Base-by-base conservation (phyloP, 2,797 vertebrate species). In the Trachurus trachurus region DNA sequence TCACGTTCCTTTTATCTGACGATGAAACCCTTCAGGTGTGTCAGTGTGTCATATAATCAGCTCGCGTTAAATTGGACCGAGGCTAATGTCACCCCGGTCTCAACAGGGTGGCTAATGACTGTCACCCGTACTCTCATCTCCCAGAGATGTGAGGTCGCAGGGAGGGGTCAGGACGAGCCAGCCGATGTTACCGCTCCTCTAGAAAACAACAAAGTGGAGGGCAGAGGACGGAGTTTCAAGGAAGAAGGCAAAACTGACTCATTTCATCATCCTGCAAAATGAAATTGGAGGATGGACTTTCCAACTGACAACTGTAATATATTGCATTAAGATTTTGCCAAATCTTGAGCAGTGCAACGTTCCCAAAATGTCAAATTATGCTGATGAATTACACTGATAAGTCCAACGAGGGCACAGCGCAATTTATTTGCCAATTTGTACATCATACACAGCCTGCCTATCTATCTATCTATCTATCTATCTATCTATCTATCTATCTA, bases 1-100 rank as follows among this genome's bases (percentile, higher is more conserved):
- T 84, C 87, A 80, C 73, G 66, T 89, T 89, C 64, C 63, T 81
- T 75, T 74, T 56, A 76, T 69, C 19, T 13, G 9, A 53, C 47
- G 9, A 77, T 92, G 77, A 94, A 92, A 83, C 72, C 78, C 74
- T 64, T 93, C 90, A 92, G 90, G 89, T 92, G 91, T 86, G 87
- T 88, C 88, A 82, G 40, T 15, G 76, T 76, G 81, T 91, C 89
- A 88, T 86, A 89, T 89, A 93, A 91, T 90, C 83, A 89, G 74
- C 82, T 56, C 9, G 66, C 87, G 81, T 90, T 86, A 92, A 93
- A 93, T 93, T 88, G 87, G 78, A 85, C 69, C 52, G 22, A 57
- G 61, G 84, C 81, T 91, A 91, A 93, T 91, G 90, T 87, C 85
- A 84, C 71, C 73, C 59, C 83, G 69, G 72, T 84, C 75, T 86